Evolutionary conservation across 2,797 vertebrate species (phyloP).

Genomic region (Alcedo atthis): DNA sequence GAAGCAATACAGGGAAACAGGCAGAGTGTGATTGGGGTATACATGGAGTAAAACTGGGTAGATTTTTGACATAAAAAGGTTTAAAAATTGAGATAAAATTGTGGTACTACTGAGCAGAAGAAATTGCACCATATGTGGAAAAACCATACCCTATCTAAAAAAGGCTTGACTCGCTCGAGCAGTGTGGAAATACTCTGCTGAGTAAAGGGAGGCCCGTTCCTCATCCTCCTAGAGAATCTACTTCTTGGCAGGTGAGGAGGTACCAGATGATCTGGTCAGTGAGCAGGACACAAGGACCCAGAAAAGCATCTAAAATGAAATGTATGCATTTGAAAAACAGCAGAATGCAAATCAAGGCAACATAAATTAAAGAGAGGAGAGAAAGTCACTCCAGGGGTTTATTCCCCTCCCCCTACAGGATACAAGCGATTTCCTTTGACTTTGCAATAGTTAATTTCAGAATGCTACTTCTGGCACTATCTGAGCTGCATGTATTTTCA

Average conservation of each 20-base stretch:
- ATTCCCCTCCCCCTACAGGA: conserved; percentile 46
- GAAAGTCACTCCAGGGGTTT: conserved; percentile 28
- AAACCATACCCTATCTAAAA: neutral
- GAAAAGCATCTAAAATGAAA: neutral
- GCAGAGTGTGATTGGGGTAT: neutral
- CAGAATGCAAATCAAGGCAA: conserved; percentile 48
- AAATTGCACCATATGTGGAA: rapidly evolving
- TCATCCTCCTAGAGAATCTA: neutral
- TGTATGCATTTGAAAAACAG: neutral
- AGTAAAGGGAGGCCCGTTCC: neutral
- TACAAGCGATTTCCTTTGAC: conserved; percentile 59
- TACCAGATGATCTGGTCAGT: neutral
- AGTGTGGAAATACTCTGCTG: neutral
- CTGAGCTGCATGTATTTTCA: conserved; percentile 36
- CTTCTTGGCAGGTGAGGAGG: neutral
- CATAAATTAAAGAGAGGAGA: conserved; percentile 29
- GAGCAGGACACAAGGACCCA: neutral
- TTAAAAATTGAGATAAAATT: neutral
- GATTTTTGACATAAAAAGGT: neutral
- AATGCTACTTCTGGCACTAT: conserved; percentile 54
- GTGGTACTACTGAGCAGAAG: neutral
- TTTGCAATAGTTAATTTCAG: conserved; percentile 49
- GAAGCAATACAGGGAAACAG: neutral
- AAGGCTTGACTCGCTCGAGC: neutral
- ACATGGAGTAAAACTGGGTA: neutral